Base-by-base conservation (phyloP, 2,113 vertebrate genomes). In the Gasterosteus aculeatus region DNA sequence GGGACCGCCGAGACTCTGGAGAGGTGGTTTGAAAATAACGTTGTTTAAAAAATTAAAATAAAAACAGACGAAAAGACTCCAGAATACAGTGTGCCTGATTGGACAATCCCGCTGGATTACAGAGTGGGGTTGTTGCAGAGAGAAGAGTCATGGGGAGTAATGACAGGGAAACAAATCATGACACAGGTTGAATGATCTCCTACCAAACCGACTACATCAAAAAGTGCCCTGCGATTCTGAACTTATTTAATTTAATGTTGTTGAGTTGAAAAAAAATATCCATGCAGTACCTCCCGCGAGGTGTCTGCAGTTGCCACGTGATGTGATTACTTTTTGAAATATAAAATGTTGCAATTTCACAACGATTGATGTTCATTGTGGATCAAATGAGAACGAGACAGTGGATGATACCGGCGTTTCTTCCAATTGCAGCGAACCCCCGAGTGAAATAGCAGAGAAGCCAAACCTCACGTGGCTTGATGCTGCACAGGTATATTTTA, bases 391-490 rank as follows among this genome's bases (percentile, higher is more conserved):
- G 33, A 35, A 47, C 51, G 5, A 46, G 63, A 14, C 10, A n/a
- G 16, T 11, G 10, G 26, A 77, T 85, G 47, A 74, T 31, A 8
- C 10, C n/a, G 7, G 54, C 5, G 0, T 42, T 42, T 44, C 12
- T 3, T 10, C 1, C 81, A 0, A 71, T 81, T 82, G 10, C 67
- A 95, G 94, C 26, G 94, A 95, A 82, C 87, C 90, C 33, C 65
- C 91, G 3, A 93, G 72, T 80, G 95, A 95, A 82, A 92, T 95
- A 16, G 69, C 88, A 38, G 95, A 95, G 79, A 95, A 95, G 72
- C 94, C 94, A 7, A 95, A 95, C 66, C 94, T 95, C 22, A 95
- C 94, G 0, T 95, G 95, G 95, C 93, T 95, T 0, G 94, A 95
- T 86, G 95, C 95, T 74, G 94, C 95, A 44, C 95, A 95, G 94